Conservation (phyloP, 2,113 vertebrate species). For the Natator depressus region DNA sequence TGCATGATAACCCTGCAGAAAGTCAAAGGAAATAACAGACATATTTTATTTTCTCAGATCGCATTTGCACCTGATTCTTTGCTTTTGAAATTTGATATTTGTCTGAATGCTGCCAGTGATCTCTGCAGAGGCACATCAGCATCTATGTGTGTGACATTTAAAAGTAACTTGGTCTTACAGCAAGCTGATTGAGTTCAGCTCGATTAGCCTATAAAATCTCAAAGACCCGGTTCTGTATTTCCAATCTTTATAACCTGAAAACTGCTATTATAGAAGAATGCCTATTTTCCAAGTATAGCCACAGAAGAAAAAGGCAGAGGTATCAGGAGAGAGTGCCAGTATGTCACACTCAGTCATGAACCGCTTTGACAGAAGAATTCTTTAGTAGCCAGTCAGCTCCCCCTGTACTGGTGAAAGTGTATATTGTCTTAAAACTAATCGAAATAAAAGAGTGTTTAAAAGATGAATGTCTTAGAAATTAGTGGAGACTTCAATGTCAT, state of each 20-base stretch:
- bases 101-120: not conserved
- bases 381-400: not conserved
- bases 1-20: not conserved
- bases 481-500: not conserved
- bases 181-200: not conserved
- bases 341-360: fast-evolving
- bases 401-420: not conserved
- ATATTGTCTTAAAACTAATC: not conserved
- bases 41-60: not conserved
- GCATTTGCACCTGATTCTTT: not conserved
- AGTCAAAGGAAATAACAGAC: constrained; percentile 3
- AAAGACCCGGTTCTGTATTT: not conserved
- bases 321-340: not conserved
- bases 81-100: not conserved
- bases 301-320: not conserved
- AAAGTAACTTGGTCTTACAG: not conserved
- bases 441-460: not conserved
- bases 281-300: not conserved
- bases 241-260: not conserved
- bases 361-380: not conserved
- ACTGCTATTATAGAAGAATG: not conserved
- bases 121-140: not conserved
- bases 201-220: not conserved
- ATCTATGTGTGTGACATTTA: constrained; percentile 4
- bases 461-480: not conserved